phyloP scores from a whole-genome alignment of 2,888 invertebrate genomes.

The Temnothorax unifasciatus region DNA sequence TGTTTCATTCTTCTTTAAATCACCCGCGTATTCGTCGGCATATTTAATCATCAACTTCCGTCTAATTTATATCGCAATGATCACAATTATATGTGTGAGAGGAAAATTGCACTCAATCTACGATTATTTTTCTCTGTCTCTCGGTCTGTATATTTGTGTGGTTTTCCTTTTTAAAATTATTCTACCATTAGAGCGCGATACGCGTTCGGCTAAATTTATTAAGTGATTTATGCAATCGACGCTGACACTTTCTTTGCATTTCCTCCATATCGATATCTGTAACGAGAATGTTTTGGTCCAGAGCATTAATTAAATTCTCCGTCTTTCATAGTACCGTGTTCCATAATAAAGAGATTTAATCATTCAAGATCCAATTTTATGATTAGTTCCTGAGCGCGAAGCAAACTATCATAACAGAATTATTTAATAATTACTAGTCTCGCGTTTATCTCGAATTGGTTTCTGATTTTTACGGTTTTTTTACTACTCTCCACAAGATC shows the following conservation, averaged over 20 bases:
- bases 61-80: slow-evolving; percentile 23
- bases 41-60: slow-evolving; percentile 1
- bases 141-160: no score
- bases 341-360: slow-evolving; percentile 42
- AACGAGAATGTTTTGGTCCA: neutral
- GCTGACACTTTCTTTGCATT: slow-evolving; percentile 16
- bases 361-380: slow-evolving; percentile 37
- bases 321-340: slow-evolving; percentile 5
- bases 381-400: slow-evolving; percentile 2
- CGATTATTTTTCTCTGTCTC: slow-evolving; percentile 12
- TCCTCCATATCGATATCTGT: neutral
- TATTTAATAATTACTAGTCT: slow-evolving; percentile 36
- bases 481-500: neutral
- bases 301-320: slow-evolving; percentile 11
- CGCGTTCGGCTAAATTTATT: neutral
- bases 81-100: neutral
- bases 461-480: slow-evolving; percentile 11
- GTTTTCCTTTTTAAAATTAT: neutral
- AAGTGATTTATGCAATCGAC: neutral
- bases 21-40: slow-evolving; percentile 6
- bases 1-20: slow-evolving; percentile 17
- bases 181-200: neutral
- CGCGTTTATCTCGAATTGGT: slow-evolving; percentile 29
- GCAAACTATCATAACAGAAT: neutral
- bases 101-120: neutral